phyloP scores from a whole-genome alignment of 1,140 invertebrate species.

The Papilio xuthus region DNA sequence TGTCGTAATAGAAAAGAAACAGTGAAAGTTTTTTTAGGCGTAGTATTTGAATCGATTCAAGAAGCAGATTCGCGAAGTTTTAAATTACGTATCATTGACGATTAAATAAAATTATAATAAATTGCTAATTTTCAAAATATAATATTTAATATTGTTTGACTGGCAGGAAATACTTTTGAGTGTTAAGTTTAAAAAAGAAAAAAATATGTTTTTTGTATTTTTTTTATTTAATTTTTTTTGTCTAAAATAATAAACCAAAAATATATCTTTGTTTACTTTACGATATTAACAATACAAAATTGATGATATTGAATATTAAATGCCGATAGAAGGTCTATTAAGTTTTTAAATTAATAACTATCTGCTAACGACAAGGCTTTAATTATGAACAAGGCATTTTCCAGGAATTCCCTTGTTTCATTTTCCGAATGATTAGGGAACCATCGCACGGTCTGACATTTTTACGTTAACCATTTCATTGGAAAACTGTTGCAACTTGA shows the following conservation, averaged over 20 bases:
- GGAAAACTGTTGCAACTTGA: conserved; percentile 26
- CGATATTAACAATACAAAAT: background rate
- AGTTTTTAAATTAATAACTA: background rate
- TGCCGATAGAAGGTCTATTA: background rate
- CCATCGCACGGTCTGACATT: conserved; percentile 22
- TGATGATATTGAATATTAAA: background rate
- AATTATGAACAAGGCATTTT: conserved; percentile 6
- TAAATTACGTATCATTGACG: background rate
- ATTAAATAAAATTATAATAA: background rate
- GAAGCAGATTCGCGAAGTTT: background rate
- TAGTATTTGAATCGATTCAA: conserved; percentile 1
- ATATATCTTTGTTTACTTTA: background rate
- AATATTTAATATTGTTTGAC: background rate
- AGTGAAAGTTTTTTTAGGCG: conserved; percentile 34
- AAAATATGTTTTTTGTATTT: too few relatives aligned
- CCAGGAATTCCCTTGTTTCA: background rate
- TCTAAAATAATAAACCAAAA: too few relatives aligned
- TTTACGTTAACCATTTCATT: conserved; percentile 28
- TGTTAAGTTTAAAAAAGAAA: too few relatives aligned
- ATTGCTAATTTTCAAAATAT: background rate
- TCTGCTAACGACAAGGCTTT: conserved; percentile 2
- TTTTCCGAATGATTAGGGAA: conserved; percentile 17
- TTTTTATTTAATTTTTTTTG: too few relatives aligned
- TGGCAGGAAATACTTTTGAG: too few relatives aligned
- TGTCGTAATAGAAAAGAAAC: conserved; percentile 38